Evolutionary conservation across 2,797 vertebrate genomes (phyloP), one percentile per base, ranked within the genome.

Genomic region (Sebastes flavidus): DNA sequence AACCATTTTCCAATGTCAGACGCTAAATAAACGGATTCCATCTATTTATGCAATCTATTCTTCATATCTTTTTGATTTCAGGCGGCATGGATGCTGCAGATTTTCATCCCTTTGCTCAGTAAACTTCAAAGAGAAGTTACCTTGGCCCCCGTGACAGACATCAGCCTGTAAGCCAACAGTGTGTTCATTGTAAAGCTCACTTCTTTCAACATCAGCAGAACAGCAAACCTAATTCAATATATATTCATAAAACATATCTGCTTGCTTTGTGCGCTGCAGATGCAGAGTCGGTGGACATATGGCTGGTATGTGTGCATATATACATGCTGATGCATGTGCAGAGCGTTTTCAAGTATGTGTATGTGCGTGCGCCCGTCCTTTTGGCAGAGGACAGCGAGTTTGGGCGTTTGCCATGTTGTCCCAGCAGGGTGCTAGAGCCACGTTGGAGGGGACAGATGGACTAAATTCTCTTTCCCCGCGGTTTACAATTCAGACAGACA

Each of bases 361-460:
- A 32, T 78, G 78, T 82, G 81, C 13, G 9, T n/a, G 88, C 74
- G 88, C 76, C 42, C 54, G 78, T 86, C 77, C 49, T 82, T 77
- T 83, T 94, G 92, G 90, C 92, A 90, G 67, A 81, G 82, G 86
- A 87, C 76, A 54, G 80, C 0, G 56, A 74, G 72, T 88, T 89
- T 94, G 94, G 91, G 86, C 72, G 8, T 65, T 72, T 91, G 89
- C 92, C 91, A 93, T 67, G 83, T 88, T 76, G 78, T 91, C 88
- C 74, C 94, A 94, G 89, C 89, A 86, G 94, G 94, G 86, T 69
- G 89, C 81, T 67, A 8, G 80, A 92, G 87, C 88, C 82, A 88
- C 87, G 77, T 61, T 75, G 88, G 90, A 90, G 91, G 73, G 86
- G 93, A 94, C 94, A 95, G 94, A 94, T 94, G 94, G 94, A 94